Evolutionary conservation across 2,888 invertebrate species (phyloP).

Genomic region (Phalera bucephala): DNA sequence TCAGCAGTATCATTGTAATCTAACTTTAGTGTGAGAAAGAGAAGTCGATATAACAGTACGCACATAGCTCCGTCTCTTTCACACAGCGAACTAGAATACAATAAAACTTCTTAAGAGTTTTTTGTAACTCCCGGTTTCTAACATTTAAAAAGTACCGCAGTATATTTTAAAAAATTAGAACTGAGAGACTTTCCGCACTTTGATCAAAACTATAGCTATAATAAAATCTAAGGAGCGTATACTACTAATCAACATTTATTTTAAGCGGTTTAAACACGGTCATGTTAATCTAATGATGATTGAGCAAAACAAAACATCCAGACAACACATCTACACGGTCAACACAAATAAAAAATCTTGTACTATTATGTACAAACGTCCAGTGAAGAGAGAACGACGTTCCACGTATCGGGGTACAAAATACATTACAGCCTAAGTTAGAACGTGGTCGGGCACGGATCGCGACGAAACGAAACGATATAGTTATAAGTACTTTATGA

Average conservation of each 20-base stretch:
- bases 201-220: constrained; percentile 15
- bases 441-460: constrained; percentile 14
- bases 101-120: too few relatives aligned
- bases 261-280: constrained; percentile 16
- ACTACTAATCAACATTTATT: constrained; percentile 21
- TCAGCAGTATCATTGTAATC: too few relatives aligned
- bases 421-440: constrained; percentile 25
- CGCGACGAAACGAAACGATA: constrained; percentile 14
- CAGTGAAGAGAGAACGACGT: constrained; percentile 45
- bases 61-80: too few relatives aligned
- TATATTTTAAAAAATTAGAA: constrained; percentile 6
- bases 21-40: too few relatives aligned
- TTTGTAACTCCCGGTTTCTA: too few relatives aligned
- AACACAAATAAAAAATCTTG: constrained; percentile 12
- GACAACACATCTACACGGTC: constrained; percentile 14
- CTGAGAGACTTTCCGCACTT: constrained; percentile 9
- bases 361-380: constrained; percentile 20
- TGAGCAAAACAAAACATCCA: constrained; percentile 38
- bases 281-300: constrained; percentile 22
- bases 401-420: constrained; percentile 25
- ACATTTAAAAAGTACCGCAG: too few relatives aligned
- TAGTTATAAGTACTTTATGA: constrained; percentile 28
- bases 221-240: constrained; percentile 19
- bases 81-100: too few relatives aligned
- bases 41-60: too few relatives aligned